Percentiles rank a stretch among this genome's conserved stretches.
Conservation (phyloP, 2,797 vertebrate species). For the Gallinago stenura region DNA sequence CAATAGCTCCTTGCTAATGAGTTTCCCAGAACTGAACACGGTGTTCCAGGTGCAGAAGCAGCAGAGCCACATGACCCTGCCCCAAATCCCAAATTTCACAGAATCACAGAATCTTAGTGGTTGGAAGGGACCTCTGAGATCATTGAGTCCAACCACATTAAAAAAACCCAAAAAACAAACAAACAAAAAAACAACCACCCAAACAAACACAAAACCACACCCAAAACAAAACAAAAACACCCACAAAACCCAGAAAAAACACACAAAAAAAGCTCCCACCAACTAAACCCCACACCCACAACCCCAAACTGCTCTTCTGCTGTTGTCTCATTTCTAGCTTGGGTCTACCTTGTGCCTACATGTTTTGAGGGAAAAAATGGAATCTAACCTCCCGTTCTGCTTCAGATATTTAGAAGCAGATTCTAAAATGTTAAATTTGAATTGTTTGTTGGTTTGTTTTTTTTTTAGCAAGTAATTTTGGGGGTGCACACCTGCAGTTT, state of each 20-base stretch:
- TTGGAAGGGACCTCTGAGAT: too few relatives aligned
- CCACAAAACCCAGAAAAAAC: too few relatives aligned
- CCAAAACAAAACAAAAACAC: too few relatives aligned
- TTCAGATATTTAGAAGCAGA: not conserved
- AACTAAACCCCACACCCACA: too few relatives aligned
- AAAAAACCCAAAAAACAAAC: too few relatives aligned
- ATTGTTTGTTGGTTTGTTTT: too few relatives aligned
- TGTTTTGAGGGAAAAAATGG: not conserved
- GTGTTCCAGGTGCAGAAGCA: conserved; percentile 8
- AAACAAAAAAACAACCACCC: too few relatives aligned
- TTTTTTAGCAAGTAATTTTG: not conserved
- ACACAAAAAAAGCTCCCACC: too few relatives aligned
- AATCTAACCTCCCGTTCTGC: not conserved
- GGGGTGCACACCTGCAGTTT: not conserved
- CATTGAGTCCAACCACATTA: too few relatives aligned
- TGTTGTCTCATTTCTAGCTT: not conserved
- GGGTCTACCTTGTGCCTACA: not conserved
- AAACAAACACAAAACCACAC: too few relatives aligned
- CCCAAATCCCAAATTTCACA: not conserved
- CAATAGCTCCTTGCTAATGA: conserved; percentile 53
- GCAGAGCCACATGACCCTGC: not conserved
- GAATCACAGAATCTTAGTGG: too few relatives aligned
- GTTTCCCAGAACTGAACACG: not conserved
- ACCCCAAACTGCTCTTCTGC: not conserved
- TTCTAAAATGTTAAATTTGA: not conserved